Percentiles rank a stretch among this genome's conserved stretches.
phyloP scores from a whole-genome alignment of 2,113 vertebrate genomes.

The Triplophysa dalaica region DNA sequence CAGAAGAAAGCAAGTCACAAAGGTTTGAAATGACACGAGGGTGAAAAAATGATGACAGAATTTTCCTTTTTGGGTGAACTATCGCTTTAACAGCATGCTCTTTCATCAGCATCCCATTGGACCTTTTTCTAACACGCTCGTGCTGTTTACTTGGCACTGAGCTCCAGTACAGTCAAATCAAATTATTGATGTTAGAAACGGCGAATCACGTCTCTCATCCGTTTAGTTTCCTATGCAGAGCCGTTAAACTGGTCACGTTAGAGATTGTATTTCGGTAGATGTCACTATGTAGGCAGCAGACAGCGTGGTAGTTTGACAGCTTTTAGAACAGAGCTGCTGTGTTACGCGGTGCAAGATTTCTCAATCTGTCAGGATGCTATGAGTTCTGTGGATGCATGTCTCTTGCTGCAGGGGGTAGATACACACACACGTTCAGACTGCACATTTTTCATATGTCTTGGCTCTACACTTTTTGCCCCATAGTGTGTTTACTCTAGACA shows the following conservation, averaged over 20 bases:
- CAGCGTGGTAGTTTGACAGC: not conserved
- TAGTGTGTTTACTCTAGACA: slow-evolving; percentile 49
- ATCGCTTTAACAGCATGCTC: too few species aligned
- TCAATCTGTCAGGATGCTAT: slow-evolving; percentile 10
- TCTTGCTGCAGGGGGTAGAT: not conserved
- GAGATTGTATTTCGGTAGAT: not conserved
- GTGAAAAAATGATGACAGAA: too few species aligned
- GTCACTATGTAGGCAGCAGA: not conserved
- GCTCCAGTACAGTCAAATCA: too few species aligned
- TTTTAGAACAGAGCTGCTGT: not conserved
- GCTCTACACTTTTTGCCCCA: slow-evolving; percentile 41
- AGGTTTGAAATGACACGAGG: too few species aligned
- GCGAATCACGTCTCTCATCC: too few species aligned
- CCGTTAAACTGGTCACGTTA: not conserved
- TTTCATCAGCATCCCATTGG: too few species aligned
- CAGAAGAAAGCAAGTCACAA: too few species aligned
- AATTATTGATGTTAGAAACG: too few species aligned
- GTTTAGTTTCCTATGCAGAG: not conserved
- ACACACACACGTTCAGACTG: slow-evolving; percentile 24
- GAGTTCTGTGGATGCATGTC: slow-evolving; percentile 12
- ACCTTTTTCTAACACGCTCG: too few species aligned
- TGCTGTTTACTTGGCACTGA: too few species aligned
- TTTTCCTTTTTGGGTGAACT: too few species aligned
- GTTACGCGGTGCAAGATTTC: slow-evolving; percentile 1
- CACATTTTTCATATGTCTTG: slow-evolving; percentile 26